Evolutionary conservation across 2,888 invertebrate species (phyloP).

Genomic region (Habroteleia sp.): DNA sequence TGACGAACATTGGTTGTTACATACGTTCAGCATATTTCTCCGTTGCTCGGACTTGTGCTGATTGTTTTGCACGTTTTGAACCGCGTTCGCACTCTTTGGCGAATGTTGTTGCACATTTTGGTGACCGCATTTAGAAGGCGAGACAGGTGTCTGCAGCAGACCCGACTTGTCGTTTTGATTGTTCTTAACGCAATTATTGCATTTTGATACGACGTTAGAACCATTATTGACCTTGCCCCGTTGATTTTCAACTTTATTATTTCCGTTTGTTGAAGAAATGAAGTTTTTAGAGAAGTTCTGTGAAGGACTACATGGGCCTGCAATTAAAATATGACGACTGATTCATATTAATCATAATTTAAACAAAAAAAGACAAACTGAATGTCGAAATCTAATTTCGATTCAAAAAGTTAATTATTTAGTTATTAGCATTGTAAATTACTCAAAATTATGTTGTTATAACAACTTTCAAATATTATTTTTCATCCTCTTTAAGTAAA

Average conservation of each 20-base stretch:
- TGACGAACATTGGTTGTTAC: constrained; percentile 76
- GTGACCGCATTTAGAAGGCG: constrained; percentile 77
- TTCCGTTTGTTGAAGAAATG: constrained; percentile 71
- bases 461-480: no score
- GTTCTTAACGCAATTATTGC: constrained; percentile 77
- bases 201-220: constrained; percentile 73
- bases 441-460: no score
- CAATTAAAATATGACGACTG: constrained; percentile 17
- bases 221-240: constrained; percentile 69
- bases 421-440: no score
- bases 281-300: constrained; percentile 75
- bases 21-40: constrained; percentile 74
- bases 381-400: neutral
- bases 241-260: constrained; percentile 69
- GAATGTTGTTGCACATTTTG: constrained; percentile 70
- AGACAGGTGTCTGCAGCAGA: constrained; percentile 76
- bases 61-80: constrained; percentile 72
- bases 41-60: constrained; percentile 75
- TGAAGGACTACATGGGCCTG: constrained; percentile 77
- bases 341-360: no score
- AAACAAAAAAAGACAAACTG: no score
- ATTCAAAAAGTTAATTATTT: no score
- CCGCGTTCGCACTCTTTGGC: constrained; percentile 72
- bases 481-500: no score
- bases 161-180: constrained; percentile 77